Conservation (phyloP, 2,797 vertebrate genomes). For the Tachyglossus aculeatus region DNA sequence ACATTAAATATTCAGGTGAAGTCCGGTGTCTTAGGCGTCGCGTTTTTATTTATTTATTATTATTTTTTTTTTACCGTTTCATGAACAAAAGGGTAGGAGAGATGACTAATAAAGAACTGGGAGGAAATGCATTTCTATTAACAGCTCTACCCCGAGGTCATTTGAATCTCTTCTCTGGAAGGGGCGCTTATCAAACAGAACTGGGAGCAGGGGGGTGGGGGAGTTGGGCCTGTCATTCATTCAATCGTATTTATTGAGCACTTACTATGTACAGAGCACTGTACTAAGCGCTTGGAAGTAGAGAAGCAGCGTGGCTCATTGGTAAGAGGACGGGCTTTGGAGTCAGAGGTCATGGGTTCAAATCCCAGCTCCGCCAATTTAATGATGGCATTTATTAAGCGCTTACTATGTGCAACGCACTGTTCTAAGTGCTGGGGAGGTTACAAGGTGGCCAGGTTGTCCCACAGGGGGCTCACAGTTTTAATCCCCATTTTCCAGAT, state of each 20-base stretch:
- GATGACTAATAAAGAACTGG: constrained; percentile 41
- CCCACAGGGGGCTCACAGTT: too few species aligned
- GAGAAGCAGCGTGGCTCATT: too few species aligned
- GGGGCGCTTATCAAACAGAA: constrained; percentile 15
- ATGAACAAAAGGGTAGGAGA: constrained; percentile 50
- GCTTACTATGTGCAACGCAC: neutral
- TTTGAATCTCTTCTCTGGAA: constrained; percentile 30
- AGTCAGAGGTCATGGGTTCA: too few species aligned
- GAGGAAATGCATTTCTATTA: constrained; percentile 42
- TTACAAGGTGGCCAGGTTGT: too few species aligned
- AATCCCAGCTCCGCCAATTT: too few species aligned
- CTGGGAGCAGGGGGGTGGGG: too few species aligned
- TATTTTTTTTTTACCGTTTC: constrained; percentile 42
- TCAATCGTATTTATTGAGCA: neutral
- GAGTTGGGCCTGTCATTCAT: too few species aligned
- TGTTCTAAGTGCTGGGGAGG: neutral
- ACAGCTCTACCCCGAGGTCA: constrained; percentile 49
- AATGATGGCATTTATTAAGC: too few species aligned
- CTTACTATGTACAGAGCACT: neutral
- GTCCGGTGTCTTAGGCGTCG: constrained; percentile 31
- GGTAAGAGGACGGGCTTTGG: too few species aligned
- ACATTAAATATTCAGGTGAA: constrained; percentile 52
- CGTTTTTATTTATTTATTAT: too few species aligned
- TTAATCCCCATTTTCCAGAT: too few species aligned
- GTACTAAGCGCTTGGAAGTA: neutral